phyloP scores from a whole-genome alignment of 2,888 invertebrate species.

The Axea sp. region DNA sequence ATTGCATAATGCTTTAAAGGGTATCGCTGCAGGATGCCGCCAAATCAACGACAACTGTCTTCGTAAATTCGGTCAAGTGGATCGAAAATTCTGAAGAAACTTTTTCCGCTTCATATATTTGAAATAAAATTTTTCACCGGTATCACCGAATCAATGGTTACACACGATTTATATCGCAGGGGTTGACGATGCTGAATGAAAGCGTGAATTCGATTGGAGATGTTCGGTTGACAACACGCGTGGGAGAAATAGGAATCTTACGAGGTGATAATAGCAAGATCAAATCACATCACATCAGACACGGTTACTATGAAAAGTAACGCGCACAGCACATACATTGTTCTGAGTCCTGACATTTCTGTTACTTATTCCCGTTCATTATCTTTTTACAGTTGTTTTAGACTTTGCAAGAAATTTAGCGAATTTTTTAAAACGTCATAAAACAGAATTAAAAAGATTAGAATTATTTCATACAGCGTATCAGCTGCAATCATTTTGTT shows the following conservation, averaged over 20 bases:
- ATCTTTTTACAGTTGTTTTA: constrained; percentile 9
- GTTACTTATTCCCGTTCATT: constrained; percentile 11
- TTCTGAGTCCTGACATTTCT: constrained; percentile 28
- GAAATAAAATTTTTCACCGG: constrained; percentile 61
- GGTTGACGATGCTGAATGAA: constrained; percentile 55
- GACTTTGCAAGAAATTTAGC: no score
- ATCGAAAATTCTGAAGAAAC: constrained; percentile 64
- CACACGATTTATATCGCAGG: constrained; percentile 55
- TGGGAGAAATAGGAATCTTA: constrained; percentile 73
- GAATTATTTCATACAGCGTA: no score
- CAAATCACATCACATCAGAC: constrained; percentile 56
- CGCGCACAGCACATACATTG: constrained; percentile 37
- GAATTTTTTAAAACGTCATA: no score
- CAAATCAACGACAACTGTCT: constrained; percentile 65
- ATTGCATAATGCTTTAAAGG: constrained; percentile 52
- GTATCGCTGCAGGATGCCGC: constrained; percentile 61
- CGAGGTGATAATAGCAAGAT: constrained; percentile 66
- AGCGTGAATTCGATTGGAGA: constrained; percentile 61
- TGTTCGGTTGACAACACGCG: constrained; percentile 67
- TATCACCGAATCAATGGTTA: constrained; percentile 62
- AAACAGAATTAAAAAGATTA: no score
- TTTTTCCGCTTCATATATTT: constrained; percentile 63
- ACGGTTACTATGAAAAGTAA: constrained; percentile 54
- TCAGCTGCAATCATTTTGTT: no score
- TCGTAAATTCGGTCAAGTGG: constrained; percentile 73